Conservation (phyloP, 2,797 vertebrate genomes). For the Pyrocephalus nanus region DNA sequence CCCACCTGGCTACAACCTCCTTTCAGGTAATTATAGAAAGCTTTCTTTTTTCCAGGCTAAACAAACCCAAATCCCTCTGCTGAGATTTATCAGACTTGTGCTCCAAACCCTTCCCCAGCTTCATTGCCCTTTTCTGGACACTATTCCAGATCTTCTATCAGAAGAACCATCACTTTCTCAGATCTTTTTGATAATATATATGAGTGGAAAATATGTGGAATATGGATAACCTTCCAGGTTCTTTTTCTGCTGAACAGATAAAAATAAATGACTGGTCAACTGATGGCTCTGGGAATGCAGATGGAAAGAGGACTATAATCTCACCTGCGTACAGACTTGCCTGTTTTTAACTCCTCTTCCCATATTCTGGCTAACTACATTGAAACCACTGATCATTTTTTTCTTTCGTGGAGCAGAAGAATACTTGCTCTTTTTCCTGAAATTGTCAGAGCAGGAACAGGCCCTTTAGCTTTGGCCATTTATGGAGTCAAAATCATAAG, state of each 20-base stretch:
- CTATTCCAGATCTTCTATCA: background rate
- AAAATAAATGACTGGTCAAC: background rate
- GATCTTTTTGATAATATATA: background rate
- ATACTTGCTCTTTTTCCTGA: background rate
- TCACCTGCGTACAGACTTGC: background rate
- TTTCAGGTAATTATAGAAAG: background rate
- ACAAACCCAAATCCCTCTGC: background rate
- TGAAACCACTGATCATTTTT: background rate
- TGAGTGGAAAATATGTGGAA: background rate
- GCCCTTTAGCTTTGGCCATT: background rate
- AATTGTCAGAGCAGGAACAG: background rate
- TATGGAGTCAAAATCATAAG: background rate
- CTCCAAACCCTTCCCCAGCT: background rate
- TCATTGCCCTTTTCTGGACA: background rate
- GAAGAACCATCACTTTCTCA: background rate
- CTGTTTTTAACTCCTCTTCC: background rate
- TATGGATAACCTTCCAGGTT: background rate
- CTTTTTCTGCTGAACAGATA: background rate
- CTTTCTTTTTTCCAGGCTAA: background rate
- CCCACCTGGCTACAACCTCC: background rate
- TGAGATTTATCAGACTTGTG: background rate
- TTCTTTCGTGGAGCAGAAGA: background rate
- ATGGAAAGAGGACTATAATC: background rate
- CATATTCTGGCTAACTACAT: background rate
- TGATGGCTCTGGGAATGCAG: background rate